phyloP scores from a whole-genome alignment of 2,888 invertebrate genomes.

The Phyllotreta cruciferae region DNA sequence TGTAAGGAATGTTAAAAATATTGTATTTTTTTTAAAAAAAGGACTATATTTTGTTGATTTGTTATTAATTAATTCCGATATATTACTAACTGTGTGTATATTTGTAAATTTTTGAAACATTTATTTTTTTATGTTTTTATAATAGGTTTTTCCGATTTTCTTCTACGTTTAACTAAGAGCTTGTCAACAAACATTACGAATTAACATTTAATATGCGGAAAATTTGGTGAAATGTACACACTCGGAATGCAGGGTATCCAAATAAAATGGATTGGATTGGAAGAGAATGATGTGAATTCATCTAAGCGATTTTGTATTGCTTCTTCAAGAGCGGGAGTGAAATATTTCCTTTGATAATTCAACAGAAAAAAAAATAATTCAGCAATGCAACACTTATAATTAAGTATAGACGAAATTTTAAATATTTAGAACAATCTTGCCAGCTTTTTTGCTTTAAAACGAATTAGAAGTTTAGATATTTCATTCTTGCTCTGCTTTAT shows the following conservation, averaged over 20 bases:
- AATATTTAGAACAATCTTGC: too few relatives aligned
- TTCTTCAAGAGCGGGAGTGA: too few relatives aligned
- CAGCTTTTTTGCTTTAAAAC: too few relatives aligned
- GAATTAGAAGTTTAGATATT: too few relatives aligned
- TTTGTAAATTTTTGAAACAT: slow-evolving; percentile 34
- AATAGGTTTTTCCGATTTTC: not conserved
- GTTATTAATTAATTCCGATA: slow-evolving; percentile 31
- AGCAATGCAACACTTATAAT: too few relatives aligned
- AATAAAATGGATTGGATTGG: not conserved
- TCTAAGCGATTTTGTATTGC: not conserved
- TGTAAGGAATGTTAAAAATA: slow-evolving; percentile 37
- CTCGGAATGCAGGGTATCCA: slow-evolving; percentile 24
- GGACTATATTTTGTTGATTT: slow-evolving; percentile 31
- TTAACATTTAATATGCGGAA: not conserved
- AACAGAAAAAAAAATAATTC: too few relatives aligned
- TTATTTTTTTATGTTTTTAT: slow-evolving; percentile 25
- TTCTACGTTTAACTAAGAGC: not conserved
- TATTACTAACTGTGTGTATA: slow-evolving; percentile 30
- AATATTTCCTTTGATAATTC: too few relatives aligned
- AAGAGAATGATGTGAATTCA: slow-evolving; percentile 4
- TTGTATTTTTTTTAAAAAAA: slow-evolving; percentile 34
- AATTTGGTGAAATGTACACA: not conserved
- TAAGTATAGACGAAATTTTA: too few relatives aligned
- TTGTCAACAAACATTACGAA: not conserved
- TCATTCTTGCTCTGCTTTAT: not conserved